Conservation (phyloP, 1,140 invertebrate species). For the Tetragnatha versicolor region DNA sequence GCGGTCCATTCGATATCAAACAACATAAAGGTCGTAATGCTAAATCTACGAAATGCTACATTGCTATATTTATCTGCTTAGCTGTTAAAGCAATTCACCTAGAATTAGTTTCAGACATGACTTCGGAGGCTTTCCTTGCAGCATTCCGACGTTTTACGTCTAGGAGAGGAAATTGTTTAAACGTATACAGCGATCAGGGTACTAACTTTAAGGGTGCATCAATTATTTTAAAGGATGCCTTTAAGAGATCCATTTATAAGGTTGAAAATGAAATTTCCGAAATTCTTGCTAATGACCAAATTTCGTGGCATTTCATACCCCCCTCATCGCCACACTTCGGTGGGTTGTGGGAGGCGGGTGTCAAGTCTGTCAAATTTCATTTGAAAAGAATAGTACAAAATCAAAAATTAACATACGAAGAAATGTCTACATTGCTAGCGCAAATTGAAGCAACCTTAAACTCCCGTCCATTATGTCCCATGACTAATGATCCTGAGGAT, state of each 20-base stretch:
- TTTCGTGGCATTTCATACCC: conserved; percentile 64
- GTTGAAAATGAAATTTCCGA: no score
- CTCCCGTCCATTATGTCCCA: conserved; percentile 57
- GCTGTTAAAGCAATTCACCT: conserved; percentile 56
- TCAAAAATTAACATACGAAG: conserved; percentile 58
- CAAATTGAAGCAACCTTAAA: conserved; percentile 63
- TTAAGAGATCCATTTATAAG: no score
- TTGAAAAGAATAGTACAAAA: conserved; percentile 26
- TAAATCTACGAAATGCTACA: not conserved
- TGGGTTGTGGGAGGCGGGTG: no score
- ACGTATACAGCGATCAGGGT: conserved; percentile 55
- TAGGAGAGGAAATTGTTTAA: conserved; percentile 57
- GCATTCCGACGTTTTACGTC: conserved; percentile 59
- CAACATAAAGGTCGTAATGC: not conserved
- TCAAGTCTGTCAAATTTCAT: no score
- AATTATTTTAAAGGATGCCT: no score
- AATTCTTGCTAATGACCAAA: no score
- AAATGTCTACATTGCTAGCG: conserved; percentile 58
- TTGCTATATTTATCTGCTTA: conserved; percentile 55
- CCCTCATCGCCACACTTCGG: conserved; percentile 63
- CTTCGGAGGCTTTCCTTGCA: conserved; percentile 57
- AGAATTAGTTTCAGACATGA: conserved; percentile 55
- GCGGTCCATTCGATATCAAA: not conserved
- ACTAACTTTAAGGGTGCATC: not conserved
- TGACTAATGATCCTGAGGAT: conserved; percentile 61